Conservation (phyloP, 2,113 vertebrate species). For the Lophochroa leadbeateri region DNA sequence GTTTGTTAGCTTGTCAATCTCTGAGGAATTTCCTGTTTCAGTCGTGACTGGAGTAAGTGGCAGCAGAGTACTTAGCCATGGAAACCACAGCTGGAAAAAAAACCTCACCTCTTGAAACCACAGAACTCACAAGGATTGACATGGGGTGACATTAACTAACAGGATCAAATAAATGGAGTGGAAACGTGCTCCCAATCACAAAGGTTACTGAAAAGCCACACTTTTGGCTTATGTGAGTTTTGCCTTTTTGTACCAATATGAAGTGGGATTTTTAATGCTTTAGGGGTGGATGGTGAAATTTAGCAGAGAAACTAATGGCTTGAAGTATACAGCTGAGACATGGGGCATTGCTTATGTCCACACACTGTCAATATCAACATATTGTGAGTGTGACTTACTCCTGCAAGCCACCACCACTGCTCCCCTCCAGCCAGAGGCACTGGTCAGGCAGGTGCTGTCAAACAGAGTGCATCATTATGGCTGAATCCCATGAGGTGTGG, state of each 20-base stretch:
- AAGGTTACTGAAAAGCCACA: neutral
- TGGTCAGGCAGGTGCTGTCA: neutral
- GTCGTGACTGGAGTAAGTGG: neutral
- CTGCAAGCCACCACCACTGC: neutral
- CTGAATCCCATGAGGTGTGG: no score
- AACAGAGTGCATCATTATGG: neutral
- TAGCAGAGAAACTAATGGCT: neutral
- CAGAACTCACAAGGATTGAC: neutral
- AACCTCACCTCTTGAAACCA: neutral
- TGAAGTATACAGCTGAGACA: neutral
- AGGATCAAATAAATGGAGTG: neutral
- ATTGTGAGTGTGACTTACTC: neutral
- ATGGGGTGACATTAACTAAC: neutral
- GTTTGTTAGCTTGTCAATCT: constrained; percentile 42
- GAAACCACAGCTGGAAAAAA: constrained; percentile 57
- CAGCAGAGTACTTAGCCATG: neutral
- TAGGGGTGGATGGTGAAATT: neutral
- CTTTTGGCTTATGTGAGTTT: neutral
- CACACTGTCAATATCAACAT: neutral
- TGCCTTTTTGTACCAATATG: neutral
- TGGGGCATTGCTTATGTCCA: neutral
- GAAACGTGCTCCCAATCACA: neutral
- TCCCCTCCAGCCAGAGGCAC: neutral
- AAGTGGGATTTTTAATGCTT: neutral
- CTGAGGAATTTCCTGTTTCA: constrained; percentile 13